These are phyloP conservation scores for Stomatorhinus walkeri DNA, from an alignment of 2,797 vertebrate genomes.

Conservation along the genomic window DNA sequence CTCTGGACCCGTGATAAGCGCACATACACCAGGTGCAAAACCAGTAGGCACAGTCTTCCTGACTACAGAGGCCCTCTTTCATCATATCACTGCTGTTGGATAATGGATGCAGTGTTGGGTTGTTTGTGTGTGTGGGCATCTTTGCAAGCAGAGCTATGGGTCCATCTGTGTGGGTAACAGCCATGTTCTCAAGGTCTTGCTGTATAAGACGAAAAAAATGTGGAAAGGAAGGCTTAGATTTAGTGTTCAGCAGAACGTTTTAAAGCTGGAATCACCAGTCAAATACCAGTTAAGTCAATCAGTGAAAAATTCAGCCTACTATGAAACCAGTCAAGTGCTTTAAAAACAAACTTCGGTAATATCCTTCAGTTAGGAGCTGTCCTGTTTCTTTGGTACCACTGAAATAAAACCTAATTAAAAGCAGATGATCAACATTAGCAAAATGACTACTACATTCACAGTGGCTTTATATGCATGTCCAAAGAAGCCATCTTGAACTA, in stretches of 20 bases:
- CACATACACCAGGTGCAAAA: slow-evolving; percentile 83
- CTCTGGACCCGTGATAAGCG: slow-evolving; percentile 83
- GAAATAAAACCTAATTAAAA: background rate
- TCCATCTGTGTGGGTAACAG: background rate
- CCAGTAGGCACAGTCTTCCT: slow-evolving; percentile 73
- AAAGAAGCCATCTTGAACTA: background rate
- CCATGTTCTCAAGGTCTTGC: background rate
- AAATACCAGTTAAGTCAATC: background rate
- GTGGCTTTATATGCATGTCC: background rate
- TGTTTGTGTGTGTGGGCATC: background rate
- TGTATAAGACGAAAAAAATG: background rate
- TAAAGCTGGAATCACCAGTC: background rate
- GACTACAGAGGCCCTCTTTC: slow-evolving; percentile 74
- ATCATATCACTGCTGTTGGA: background rate
- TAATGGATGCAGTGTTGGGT: background rate
- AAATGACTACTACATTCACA: background rate
- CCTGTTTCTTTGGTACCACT: background rate
- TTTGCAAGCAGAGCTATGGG: background rate
- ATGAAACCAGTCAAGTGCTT: background rate
- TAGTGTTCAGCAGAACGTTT: background rate
- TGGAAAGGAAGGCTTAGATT: background rate
- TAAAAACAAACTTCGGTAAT: background rate
- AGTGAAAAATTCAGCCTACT: background rate
- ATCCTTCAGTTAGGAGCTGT: background rate
- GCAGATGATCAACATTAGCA: background rate